Evolutionary conservation across 2,888 invertebrate genomes (phyloP).

Genomic region (Biston stratarius): DNA sequence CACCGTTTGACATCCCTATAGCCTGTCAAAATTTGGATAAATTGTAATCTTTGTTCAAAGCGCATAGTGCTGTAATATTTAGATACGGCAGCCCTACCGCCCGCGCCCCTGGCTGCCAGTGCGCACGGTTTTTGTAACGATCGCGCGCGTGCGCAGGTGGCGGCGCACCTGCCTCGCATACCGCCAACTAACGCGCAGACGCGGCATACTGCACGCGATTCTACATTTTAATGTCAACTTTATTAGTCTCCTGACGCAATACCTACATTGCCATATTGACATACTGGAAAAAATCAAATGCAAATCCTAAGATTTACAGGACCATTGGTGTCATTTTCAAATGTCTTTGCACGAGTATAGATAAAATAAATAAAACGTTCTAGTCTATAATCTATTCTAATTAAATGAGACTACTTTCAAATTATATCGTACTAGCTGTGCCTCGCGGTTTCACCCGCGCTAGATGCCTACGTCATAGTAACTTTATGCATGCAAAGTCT

Average conservation of each 20-base stretch:
- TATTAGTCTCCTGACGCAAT: conserved; percentile 34
- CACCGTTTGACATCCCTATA: too few species aligned
- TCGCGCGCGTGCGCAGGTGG: conserved; percentile 83
- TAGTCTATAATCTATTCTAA: too few species aligned
- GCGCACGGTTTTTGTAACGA: conserved; percentile 78
- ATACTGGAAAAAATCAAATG: conserved; percentile 21
- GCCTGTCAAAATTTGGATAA: not conserved
- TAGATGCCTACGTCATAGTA: too few species aligned
- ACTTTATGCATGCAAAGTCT: too few species aligned
- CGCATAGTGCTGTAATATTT: conserved; percentile 7
- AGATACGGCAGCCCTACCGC: conserved; percentile 48
- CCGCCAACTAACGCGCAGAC: conserved; percentile 65
- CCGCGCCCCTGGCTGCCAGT: conserved; percentile 56
- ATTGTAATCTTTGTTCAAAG: not conserved
- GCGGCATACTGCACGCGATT: conserved; percentile 70
- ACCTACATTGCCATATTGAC: conserved; percentile 29
- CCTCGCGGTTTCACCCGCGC: too few species aligned
- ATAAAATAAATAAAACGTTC: not conserved
- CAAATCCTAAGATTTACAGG: conserved; percentile 7
- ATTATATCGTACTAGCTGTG: too few species aligned
- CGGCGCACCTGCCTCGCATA: conserved; percentile 83
- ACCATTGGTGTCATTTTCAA: conserved; percentile 11
- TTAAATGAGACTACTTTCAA: too few species aligned
- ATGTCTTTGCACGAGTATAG: not conserved
- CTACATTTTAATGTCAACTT: conserved; percentile 48